These are phyloP conservation scores for Caenorhabditis virilis DNA, from an alignment of 2,888 invertebrate genomes.

Conservation along the genomic window DNA sequence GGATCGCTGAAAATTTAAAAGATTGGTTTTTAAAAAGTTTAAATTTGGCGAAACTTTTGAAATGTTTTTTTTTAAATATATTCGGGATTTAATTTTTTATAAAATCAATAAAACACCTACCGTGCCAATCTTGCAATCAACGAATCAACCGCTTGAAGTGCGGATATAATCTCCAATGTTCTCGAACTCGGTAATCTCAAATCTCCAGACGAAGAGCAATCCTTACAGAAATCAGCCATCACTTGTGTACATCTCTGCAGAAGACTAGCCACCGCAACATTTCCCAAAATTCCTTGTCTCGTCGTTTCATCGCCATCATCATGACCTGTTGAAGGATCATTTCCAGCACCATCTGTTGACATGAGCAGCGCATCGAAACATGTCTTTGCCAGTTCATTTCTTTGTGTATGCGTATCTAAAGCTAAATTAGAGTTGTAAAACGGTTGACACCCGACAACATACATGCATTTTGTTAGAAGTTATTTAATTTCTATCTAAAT, in stretches of 20 bases:
- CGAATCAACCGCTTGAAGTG: constrained; percentile 61
- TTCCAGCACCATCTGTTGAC: constrained; percentile 30
- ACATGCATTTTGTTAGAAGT: too few relatives aligned
- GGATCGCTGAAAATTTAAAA: constrained; percentile 23
- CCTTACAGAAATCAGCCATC: constrained; percentile 40
- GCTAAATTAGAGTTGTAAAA: too few relatives aligned
- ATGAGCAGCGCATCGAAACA: constrained; percentile 68
- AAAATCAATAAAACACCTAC: constrained; percentile 10
- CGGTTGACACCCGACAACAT: too few relatives aligned
- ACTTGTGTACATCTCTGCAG: constrained; percentile 46
- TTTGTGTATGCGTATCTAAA: constrained; percentile 67
- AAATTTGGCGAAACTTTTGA: too few relatives aligned
- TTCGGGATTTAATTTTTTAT: neutral
- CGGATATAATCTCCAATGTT: constrained; percentile 59
- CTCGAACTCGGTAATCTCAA: constrained; percentile 56
- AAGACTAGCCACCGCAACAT: constrained; percentile 47
- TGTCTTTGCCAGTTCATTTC: constrained; percentile 69
- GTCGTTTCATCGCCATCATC: constrained; percentile 24
- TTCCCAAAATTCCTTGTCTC: constrained; percentile 28
- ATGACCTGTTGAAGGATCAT: neutral
- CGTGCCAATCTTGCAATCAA: constrained; percentile 61
- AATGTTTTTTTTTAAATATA: too few relatives aligned
- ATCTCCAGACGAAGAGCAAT: constrained; percentile 59
- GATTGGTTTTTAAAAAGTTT: neutral
- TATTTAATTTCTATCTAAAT: too few relatives aligned